Evolutionary conservation across 64 coral and sea anemone species (phyloP).

Genomic region (Trachythela sp.): DNA sequence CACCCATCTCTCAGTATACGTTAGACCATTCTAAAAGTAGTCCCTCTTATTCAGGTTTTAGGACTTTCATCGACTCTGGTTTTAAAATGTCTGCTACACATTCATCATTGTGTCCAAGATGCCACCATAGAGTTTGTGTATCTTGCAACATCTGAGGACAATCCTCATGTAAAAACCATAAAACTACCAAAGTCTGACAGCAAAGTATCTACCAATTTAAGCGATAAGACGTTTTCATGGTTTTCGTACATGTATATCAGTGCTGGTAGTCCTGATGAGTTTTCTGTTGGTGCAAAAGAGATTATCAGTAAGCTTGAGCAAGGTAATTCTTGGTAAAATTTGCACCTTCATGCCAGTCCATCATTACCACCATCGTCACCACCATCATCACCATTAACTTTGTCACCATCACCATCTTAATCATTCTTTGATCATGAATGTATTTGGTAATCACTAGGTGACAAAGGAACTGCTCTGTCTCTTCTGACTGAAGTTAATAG

Average conservation of each 20-base stretch:
- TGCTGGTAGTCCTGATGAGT: neutral
- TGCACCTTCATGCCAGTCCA: neutral
- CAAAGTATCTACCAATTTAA: neutral
- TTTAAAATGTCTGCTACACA: neutral
- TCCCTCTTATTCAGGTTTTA: neutral
- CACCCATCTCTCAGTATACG: neutral
- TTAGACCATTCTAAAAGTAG: neutral
- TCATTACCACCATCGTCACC: neutral
- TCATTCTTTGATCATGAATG: neutral
- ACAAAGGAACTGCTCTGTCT: neutral
- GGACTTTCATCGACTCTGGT: neutral
- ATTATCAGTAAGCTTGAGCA: neutral
- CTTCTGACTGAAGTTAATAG: neutral
- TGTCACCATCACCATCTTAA: too few relatives aligned
- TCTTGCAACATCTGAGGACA: neutral
- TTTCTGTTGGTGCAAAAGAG: neutral
- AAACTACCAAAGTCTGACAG: neutral
- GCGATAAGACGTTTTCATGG: neutral
- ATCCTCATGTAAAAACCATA: neutral
- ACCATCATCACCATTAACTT: neutral
- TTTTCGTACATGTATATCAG: neutral
- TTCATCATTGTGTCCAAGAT: neutral
- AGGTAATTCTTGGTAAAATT: neutral
- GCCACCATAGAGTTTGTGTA: neutral
- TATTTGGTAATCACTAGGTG: neutral